A percentile compares a stretch with the other conserved stretches of the same genome.
Evolutionary conservation across 2,888 invertebrate species (phyloP).

Genomic region (Beris chalybata): DNA sequence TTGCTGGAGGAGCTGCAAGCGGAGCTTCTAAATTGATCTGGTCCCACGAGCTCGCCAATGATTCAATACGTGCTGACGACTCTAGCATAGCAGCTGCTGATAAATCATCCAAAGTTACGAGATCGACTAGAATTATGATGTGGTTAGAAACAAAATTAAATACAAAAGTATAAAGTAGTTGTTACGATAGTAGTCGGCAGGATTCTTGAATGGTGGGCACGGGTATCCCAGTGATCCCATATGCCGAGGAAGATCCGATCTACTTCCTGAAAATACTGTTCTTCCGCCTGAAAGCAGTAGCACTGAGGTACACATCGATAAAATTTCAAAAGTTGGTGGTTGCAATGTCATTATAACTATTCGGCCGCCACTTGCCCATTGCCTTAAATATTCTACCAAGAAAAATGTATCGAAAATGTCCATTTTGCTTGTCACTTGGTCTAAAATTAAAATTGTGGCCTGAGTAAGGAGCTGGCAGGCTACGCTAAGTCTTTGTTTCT

Average conservation of each 20-base stretch:
- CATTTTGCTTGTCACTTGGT: constrained; percentile 69
- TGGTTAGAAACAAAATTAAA: neutral
- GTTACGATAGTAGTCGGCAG: constrained; percentile 93
- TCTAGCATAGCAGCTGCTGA: constrained; percentile 94
- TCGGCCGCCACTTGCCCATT: constrained; percentile 75
- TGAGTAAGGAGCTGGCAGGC: constrained; percentile 87
- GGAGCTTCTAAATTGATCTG: constrained; percentile 58
- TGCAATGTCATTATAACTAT: constrained; percentile 89
- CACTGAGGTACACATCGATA: constrained; percentile 77
- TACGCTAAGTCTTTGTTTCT: constrained; percentile 82
- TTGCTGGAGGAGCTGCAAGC: constrained; percentile 72
- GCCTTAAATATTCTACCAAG: constrained; percentile 87
- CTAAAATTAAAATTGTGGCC: constrained; percentile 82
- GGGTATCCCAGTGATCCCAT: constrained; percentile 89
- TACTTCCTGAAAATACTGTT: constrained; percentile 87
- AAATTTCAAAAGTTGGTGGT: constrained; percentile 93
- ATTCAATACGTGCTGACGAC: constrained; percentile 90
- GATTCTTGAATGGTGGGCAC: constrained; percentile 94
- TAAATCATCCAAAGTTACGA: constrained; percentile 90
- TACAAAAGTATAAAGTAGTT: constrained; percentile 9
- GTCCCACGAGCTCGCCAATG: constrained; percentile 74
- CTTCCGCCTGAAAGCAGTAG: constrained; percentile 86
- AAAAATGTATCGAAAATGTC: constrained; percentile 97
- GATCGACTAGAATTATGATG: constrained; percentile 69
- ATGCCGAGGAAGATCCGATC: constrained; percentile 89